Conservation (phyloP, 2,888 invertebrate genomes). For the Seira sanloemensis region DNA sequence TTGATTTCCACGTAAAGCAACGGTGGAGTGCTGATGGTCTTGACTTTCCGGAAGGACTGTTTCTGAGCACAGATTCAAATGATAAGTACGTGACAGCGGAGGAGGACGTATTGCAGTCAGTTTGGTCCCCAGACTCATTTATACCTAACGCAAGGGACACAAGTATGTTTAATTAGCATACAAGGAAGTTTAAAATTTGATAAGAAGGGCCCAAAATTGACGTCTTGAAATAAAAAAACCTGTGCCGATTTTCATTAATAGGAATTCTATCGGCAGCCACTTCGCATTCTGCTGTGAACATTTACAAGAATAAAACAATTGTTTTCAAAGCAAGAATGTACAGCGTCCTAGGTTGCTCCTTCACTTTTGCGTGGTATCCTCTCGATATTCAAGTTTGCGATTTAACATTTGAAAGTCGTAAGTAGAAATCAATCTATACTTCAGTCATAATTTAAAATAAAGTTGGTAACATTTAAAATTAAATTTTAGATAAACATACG, state of each 20-base stretch:
- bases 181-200: not conserved
- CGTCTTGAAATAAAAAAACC: not conserved
- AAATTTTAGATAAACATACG: slow-evolving; percentile 5
- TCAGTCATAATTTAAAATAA: too few species aligned
- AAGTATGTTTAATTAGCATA: too few species aligned
- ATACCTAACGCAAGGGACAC: slow-evolving; percentile 90
- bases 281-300: slow-evolving; percentile 87
- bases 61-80: slow-evolving; percentile 86
- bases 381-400: slow-evolving; percentile 92
- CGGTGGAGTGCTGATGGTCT: slow-evolving; percentile 87
- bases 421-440: too few species aligned
- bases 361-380: slow-evolving; percentile 91
- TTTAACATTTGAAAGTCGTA: slow-evolving; percentile 89
- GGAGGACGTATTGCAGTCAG: slow-evolving; percentile 86
- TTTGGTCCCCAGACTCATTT: slow-evolving; percentile 93
- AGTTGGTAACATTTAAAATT: not conserved
- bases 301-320: slow-evolving; percentile 88
- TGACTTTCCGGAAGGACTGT: slow-evolving; percentile 85
- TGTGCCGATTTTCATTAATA: slow-evolving; percentile 75
- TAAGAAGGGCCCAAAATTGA: not conserved
- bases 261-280: slow-evolving; percentile 88
- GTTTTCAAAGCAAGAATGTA: slow-evolving; percentile 89
- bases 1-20: slow-evolving; percentile 90
- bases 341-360: slow-evolving; percentile 89
- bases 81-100: slow-evolving; percentile 88